Base-by-base conservation (phyloP, 2,113 vertebrate genomes). In the Atractosteus spatula region DNA sequence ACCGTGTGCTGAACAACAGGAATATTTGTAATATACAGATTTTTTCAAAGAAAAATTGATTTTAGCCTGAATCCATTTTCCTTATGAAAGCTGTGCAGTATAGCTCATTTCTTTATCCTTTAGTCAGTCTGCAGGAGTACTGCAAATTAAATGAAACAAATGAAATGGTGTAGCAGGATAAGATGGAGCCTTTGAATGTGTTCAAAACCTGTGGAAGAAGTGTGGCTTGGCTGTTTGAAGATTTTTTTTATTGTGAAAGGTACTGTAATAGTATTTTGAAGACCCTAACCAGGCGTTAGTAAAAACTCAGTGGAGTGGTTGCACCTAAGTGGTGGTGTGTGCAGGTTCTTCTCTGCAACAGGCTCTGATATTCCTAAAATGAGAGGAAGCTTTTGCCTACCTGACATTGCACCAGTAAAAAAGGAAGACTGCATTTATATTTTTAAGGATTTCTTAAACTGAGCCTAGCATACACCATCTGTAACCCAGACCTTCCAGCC, bases 401-500 rank as follows among this genome's bases (percentile, higher is more conserved):
- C 71, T 76, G 59, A 51, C 71, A 68, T 17, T 56, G 72, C 44
- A 65, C 61, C 47, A 71, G 57, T 42, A 68, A 65, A 72, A 66
- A 74, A 66, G 66, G 45, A 71, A 44, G 55, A 47, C 11, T 11
- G 41, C 43, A 11, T 51, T 69, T 17, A 42, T 66, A 59, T 45
- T 72, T 59, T 72, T 65, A 72, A 69, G 64, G 71, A 13, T 66
- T 57, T 44, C 64, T 68, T 12, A 8, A 59, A 59, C 17, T 16
- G 62, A 41, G 29, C 42, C 61, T 69, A 67, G 8, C 72, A 4
- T 2, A 47, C 55, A 56, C 75, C 77, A 77, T 77, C 75, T 75
- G 75, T 69, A 70, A 69, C 62, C 29, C 77, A 78, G 74, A 81
- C 66, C 16, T 65, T 8, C 59, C 67, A 66, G 72, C 71, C 74